Conservation (phyloP, 2,797 vertebrate genomes). For the Avahi laniger region DNA sequence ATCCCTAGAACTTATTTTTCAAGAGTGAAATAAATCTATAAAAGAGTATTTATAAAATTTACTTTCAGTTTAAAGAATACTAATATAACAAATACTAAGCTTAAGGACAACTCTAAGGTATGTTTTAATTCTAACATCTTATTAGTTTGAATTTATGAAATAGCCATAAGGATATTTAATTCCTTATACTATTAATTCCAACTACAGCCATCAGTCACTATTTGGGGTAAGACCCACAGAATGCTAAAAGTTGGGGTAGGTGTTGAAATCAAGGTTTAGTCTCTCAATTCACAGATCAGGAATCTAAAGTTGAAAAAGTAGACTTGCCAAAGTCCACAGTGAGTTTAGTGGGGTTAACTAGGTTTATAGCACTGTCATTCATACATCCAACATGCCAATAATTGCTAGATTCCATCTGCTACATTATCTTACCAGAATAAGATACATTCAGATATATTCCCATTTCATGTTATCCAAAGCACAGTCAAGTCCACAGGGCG, state of each 20-base stretch:
- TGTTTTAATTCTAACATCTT: not conserved
- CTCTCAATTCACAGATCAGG: not conserved
- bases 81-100: constrained; percentile 19
- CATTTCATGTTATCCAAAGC: not conserved
- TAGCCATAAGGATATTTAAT: not conserved
- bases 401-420: not conserved
- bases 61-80: constrained; percentile 30
- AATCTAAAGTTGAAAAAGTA: constrained; percentile 6
- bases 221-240: not conserved
- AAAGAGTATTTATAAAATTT: constrained; percentile 5
- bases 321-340: not conserved
- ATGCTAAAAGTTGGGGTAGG: not conserved
- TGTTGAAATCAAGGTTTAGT: not conserved
- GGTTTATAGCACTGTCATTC: not conserved
- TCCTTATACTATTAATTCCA: not conserved
- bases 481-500: not conserved
- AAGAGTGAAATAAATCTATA: not conserved
- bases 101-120: not conserved
- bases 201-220: not conserved
- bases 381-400: not conserved
- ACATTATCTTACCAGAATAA: not conserved
- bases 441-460: not conserved
- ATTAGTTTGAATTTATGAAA: not conserved
- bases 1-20: not conserved
- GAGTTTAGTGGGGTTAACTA: not conserved